These are phyloP conservation scores for Augiades crinisus DNA, from an alignment of 2,888 invertebrate genomes.

Conservation along the genomic window DNA sequence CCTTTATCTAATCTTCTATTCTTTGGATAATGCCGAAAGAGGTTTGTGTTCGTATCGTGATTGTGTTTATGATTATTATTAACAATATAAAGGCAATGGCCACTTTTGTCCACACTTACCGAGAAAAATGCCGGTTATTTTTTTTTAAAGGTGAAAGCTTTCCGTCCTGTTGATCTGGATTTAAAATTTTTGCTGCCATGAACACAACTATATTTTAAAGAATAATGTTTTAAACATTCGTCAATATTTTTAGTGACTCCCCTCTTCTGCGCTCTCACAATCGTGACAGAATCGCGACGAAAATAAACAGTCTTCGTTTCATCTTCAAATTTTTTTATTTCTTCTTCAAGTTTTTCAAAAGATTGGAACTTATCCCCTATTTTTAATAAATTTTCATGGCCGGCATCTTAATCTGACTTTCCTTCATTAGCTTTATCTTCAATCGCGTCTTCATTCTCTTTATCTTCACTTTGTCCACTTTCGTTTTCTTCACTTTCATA, in stretches of 20 bases:
- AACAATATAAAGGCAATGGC: conserved; percentile 23
- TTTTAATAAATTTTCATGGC: conserved; percentile 22
- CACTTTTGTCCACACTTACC: conserved; percentile 22
- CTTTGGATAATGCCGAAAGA: conserved; percentile 5
- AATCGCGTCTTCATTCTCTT: conserved; percentile 18
- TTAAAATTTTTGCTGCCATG: conserved; percentile 18
- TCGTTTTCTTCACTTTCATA: too few species aligned
- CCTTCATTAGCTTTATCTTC: conserved; percentile 15
- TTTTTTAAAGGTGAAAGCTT: conserved; percentile 28
- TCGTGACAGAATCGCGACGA: conserved; percentile 19
- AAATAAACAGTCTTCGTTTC: conserved; percentile 23
- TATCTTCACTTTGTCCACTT: conserved; percentile 4
- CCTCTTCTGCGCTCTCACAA: conserved; percentile 16
- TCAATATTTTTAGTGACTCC: conserved; percentile 15
- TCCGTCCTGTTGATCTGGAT: conserved; percentile 19
- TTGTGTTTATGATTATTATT: conserved; percentile 7
- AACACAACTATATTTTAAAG: conserved; percentile 20
- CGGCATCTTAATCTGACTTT: conserved; percentile 7
- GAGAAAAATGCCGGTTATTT: conserved; percentile 15
- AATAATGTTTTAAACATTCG: conserved; percentile 18
- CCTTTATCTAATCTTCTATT: conserved; percentile 13
- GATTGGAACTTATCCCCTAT: conserved; percentile 22
- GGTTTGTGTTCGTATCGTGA: conserved; percentile 14
- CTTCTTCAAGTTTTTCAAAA: conserved; percentile 20
- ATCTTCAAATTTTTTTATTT: conserved; percentile 26